Evolutionary conservation across 2,797 vertebrate genomes (phyloP).

Genomic region (Poecile montanus): DNA sequence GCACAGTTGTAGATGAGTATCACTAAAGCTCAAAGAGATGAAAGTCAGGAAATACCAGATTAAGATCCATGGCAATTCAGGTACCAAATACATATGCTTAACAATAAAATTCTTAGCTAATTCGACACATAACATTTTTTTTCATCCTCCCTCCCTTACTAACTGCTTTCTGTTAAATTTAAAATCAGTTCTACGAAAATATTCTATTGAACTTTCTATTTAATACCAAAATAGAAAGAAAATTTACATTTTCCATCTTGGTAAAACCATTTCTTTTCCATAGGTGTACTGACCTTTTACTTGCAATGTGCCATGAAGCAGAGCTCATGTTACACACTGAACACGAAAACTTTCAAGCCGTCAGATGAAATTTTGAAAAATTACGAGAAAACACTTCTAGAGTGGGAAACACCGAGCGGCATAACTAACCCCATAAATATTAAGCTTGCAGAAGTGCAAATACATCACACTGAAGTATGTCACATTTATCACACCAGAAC

Average conservation of each 20-base stretch:
- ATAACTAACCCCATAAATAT: not conserved
- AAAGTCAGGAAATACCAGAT: not conserved
- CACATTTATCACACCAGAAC: not conserved
- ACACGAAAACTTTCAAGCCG: not conserved
- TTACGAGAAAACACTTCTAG: not conserved
- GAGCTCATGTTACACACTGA: not conserved
- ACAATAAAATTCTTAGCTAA: not conserved
- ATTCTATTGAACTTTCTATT: not conserved
- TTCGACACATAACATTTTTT: not conserved
- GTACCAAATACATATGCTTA: not conserved
- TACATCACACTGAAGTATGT: not conserved
- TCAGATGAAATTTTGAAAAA: not conserved
- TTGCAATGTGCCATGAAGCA: not conserved
- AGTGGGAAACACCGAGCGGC: not conserved
- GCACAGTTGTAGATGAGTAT: not conserved
- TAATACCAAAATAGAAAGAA: not conserved
- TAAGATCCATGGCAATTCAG: not conserved
- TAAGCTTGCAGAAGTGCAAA: not conserved
- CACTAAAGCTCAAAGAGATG: not conserved
- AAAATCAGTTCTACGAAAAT: not conserved
- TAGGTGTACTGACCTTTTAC: not conserved
- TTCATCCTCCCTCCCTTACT: not conserved
- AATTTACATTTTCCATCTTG: not conserved
- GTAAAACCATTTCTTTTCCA: not conserved
- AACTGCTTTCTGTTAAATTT: not conserved